Base-by-base conservation (phyloP, 2,113 vertebrate genomes). In the Raja brachyura region DNA sequence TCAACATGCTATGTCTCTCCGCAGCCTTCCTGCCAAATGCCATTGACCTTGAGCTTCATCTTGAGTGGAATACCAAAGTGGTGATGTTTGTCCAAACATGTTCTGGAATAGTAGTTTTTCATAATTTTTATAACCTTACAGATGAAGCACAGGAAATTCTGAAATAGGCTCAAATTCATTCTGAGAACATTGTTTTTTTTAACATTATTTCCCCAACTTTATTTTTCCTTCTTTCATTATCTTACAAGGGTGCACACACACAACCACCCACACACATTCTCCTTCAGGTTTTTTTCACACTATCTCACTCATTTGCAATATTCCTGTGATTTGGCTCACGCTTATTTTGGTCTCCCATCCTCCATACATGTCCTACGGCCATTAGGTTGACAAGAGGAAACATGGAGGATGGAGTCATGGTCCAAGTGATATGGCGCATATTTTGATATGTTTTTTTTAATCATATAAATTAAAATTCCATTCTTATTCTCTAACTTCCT, bases 401-500 rank as follows among this genome's bases (percentile, higher is more conserved):
- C 7, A 14, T 1, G 39, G 39, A 14, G 63, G 63, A 66, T 8
- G 9, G 16, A 11, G 66, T 68, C n/a, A 31, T 63, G 11, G 28
- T 88, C 28, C n/a, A 14, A 88, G 13, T 63, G 28, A 86, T 54
- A 85, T 28, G 25, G 25, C 16, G 11, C 59, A 33, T 4, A n/a
- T 66, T 63, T 88, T 7, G 28, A 54, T 8, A 39, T 81, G 54
- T 54, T 81, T 31, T 31, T 18, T 31, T 63, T 31, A 20, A 31
- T 88, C 5, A 31, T 31, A 5, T 66, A 88, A 88, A 5, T 7
- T 63, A 31, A 63, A 88, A 88, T 63, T 13, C n/a, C 59, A 88
- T 31, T 63, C 31, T 88, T 88, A 63, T 88, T 88, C 28, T 85
- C 22, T 59, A 28, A 83, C 79, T 59, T 83, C 83, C 22, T 86